phyloP scores from a whole-genome alignment of 2,888 invertebrate species.

The Orthonevra nobilis region DNA sequence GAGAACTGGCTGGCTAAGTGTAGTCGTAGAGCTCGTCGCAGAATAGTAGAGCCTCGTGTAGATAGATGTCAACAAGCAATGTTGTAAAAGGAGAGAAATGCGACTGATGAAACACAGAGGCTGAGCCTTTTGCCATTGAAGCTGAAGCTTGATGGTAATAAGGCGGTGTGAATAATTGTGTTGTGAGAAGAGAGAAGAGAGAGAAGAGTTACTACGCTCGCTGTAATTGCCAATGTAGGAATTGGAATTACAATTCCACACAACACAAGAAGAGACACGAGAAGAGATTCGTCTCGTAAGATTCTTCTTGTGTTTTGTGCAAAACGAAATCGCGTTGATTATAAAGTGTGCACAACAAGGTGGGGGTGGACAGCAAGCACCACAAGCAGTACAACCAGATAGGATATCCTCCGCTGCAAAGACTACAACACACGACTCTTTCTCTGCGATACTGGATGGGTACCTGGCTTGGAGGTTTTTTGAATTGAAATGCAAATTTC shows the following conservation, averaged over 20 bases:
- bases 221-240: slow-evolving; percentile 27
- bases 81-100: slow-evolving; percentile 55
- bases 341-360: slow-evolving; percentile 15
- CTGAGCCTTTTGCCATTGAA: too few species aligned
- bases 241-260: slow-evolving; percentile 29
- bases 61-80: slow-evolving; percentile 59
- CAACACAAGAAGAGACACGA: background rate
- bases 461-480: too few species aligned
- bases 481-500: slow-evolving; percentile 60
- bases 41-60: too few species aligned
- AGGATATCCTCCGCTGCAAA: too few species aligned
- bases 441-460: background rate
- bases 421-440: slow-evolving; percentile 4
- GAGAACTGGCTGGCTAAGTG: slow-evolving; percentile 54
- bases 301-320: slow-evolving; percentile 7
- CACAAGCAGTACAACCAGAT: too few species aligned
- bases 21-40: slow-evolving; percentile 61
- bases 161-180: slow-evolving; percentile 39
- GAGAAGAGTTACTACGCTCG: slow-evolving; percentile 14
- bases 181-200: background rate
- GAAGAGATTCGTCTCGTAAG: too few species aligned
- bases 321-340: slow-evolving; percentile 50
- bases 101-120: too few species aligned
- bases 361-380: slow-evolving; percentile 18
- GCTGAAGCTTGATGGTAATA: too few species aligned